Evolutionary conservation across 2,888 invertebrate genomes (phyloP), one percentile per base, ranked within the genome.

Genomic region (Mesorhabditis spiculigera): DNA sequence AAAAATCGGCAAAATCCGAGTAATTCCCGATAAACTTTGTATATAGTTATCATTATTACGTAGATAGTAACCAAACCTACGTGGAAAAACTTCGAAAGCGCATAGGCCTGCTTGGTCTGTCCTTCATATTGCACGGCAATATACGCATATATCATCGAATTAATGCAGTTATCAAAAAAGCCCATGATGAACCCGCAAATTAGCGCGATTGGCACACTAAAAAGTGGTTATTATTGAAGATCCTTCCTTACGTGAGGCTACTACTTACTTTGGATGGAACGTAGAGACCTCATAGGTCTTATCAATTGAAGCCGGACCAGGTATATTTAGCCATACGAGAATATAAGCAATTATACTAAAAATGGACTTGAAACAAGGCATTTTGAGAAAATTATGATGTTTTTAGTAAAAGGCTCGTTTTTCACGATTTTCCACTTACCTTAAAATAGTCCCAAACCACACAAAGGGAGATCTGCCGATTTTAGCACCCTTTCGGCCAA

Each of bases 301-400:
- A 10, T 50, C 58, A 50, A 50, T 13, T n/a, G 58, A 50, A 1
- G 58, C 58, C 2, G 58, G 58, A 13, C 58, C 58, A n/a, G 58
- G 58, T 1, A 50, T 50, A 50, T 50, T 50, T n/a, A 50, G n/a
- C 58, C 58, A 50, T 13, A 50, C n/a, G n/a, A n/a, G 10, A 50
- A 50, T 50, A 50, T 50, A 50, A 10, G 58, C 58, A 50, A 50
- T n/a, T 13, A 50, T 50, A n/a, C 58, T 50, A 50, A 50, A 50
- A 28, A 28, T 1, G 28, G 28, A 28, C 28, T 28, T 28, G 3
- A 28, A 1, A 28, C 3, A 28, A 28, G 28, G 28, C 28, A 28
- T 28, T 28, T n/a, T 28, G 28, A 28, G 28, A 28, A 28, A 28
- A 28, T 28, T 28, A 1, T 28, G 28, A 28, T 28, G 1, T n/a